These are phyloP conservation scores for Galagoides demidoff DNA, from an alignment of 2,797 vertebrate genomes.

Conservation along the genomic window DNA sequence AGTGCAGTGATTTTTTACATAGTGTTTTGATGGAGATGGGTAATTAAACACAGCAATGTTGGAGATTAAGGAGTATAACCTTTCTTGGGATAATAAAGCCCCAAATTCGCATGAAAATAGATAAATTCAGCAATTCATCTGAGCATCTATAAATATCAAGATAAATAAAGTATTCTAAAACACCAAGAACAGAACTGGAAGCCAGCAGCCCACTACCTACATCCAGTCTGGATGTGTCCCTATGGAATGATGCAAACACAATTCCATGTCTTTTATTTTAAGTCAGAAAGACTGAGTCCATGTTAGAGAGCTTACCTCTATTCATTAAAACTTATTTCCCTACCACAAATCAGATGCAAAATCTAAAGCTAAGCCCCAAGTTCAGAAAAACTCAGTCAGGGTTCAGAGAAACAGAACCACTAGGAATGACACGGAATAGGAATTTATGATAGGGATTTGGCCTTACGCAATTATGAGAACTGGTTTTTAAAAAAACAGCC, in stretches of 20 bases:
- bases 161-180: background rate
- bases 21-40: background rate
- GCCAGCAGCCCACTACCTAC: background rate
- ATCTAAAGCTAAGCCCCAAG: background rate
- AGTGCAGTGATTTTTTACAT: background rate
- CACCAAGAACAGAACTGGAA: background rate
- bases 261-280: conserved; percentile 9
- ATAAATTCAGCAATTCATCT: conserved; percentile 28
- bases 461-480: background rate
- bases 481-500: background rate
- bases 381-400: conserved; percentile 21
- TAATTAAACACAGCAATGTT: background rate
- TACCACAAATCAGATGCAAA: background rate
- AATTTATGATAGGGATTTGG: background rate
- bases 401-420: conserved; percentile 36
- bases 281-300: background rate
- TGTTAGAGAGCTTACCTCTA: background rate
- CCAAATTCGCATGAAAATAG: background rate
- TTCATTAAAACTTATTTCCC: conserved; percentile 37
- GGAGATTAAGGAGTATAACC: background rate
- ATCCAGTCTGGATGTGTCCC: background rate
- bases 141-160: background rate
- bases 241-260: background rate
- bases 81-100: background rate
- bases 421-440: background rate